Evolutionary conservation across 2,113 vertebrate genomes (phyloP).

Genomic region (Thryonomys swinderianus): DNA sequence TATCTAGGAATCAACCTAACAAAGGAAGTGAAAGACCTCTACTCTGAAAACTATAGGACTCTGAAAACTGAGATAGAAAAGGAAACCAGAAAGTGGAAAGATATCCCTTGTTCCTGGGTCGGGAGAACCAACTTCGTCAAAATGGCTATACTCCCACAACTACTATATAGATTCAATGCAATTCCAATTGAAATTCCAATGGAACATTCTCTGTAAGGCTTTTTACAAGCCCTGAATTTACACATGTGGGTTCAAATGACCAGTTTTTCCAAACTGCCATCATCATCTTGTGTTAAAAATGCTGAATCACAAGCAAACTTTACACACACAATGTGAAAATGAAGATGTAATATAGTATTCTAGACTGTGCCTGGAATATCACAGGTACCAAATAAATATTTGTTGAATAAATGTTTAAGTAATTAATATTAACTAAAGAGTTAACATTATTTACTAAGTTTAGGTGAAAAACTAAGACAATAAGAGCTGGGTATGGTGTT

Average conservation of each 20-base stretch:
- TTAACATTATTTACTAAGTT: not conserved
- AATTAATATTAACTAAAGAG: not conserved
- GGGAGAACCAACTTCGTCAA: too few species aligned
- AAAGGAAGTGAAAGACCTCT: too few species aligned
- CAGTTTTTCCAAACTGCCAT: conserved; percentile 58
- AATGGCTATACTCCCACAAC: too few species aligned
- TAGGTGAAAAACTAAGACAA: conserved; percentile 31
- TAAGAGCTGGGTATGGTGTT: not conserved
- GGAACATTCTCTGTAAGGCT: conserved; percentile 69
- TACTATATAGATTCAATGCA: too few species aligned
- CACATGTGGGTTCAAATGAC: conserved; percentile 43
- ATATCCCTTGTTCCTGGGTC: too few species aligned
- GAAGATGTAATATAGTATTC: not conserved
- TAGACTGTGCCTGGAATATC: not conserved
- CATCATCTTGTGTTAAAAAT: conserved; percentile 55
- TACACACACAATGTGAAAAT: not conserved
- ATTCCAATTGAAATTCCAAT: too few species aligned
- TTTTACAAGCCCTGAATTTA: conserved; percentile 66
- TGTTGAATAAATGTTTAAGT: conserved; percentile 13
- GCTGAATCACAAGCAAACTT: conserved; percentile 49
- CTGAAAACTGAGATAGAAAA: too few species aligned
- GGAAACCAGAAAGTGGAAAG: too few species aligned
- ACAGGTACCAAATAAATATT: not conserved
- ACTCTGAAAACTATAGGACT: too few species aligned
- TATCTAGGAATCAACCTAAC: too few species aligned